Percentiles rank a stretch among this genome's conserved stretches.
Evolutionary conservation across 2,797 vertebrate genomes (phyloP).

Genomic region (Hephaestus fuliginosus): DNA sequence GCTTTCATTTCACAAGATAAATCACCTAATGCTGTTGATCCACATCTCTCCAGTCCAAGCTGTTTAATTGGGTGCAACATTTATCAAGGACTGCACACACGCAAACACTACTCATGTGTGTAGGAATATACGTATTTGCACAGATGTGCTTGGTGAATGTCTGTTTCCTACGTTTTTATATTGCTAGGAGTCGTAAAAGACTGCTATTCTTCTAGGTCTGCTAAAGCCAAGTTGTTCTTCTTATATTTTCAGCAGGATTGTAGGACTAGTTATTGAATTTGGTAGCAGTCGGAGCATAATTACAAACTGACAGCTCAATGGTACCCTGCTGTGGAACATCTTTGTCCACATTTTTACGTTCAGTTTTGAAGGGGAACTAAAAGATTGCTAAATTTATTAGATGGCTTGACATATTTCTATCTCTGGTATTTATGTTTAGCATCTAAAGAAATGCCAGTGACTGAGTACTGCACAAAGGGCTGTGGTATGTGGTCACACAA

Average conservation of each 20-base stretch:
- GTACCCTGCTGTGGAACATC: not conserved
- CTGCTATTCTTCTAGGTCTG: slow-evolving; percentile 17
- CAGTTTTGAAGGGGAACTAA: not conserved
- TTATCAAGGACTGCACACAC: slow-evolving; percentile 43
- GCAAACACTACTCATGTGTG: not conserved
- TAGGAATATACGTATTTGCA: not conserved
- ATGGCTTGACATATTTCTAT: not conserved
- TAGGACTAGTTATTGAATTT: slow-evolving; percentile 23
- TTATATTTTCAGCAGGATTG: slow-evolving; percentile 26
- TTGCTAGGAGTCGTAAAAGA: not conserved
- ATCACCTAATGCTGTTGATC: slow-evolving; percentile 50
- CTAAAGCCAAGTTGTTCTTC: slow-evolving; percentile 14
- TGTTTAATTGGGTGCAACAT: slow-evolving; percentile 59
- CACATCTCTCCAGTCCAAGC: slow-evolving; percentile 24
- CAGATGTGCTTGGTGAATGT: not conserved
- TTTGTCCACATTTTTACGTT: not conserved
- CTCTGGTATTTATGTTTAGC: slow-evolving; percentile 8
- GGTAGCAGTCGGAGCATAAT: slow-evolving; percentile 30
- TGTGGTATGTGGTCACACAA: not conserved
- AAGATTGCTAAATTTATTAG: not conserved
- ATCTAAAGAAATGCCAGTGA: slow-evolving; percentile 31
- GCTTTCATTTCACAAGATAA: slow-evolving; percentile 72
- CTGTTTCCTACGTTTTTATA: slow-evolving; percentile 2
- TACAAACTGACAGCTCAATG: slow-evolving; percentile 30
- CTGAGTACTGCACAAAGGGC: slow-evolving; percentile 20